These are phyloP conservation scores for Kradibia gibbosae DNA, from an alignment of 1,140 invertebrate genomes.

Conservation along the genomic window DNA sequence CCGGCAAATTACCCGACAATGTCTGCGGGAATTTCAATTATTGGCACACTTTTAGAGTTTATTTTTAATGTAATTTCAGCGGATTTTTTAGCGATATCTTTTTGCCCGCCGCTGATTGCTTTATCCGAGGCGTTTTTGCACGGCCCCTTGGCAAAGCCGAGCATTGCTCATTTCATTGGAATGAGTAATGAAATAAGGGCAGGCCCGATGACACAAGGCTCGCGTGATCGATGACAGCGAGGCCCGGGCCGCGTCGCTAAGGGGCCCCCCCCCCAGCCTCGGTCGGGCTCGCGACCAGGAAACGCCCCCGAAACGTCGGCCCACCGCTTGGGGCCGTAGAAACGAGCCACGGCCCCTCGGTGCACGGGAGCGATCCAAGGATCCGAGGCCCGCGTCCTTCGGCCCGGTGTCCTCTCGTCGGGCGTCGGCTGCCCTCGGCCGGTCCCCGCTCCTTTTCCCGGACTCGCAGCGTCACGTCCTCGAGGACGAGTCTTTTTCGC, in stretches of 20 bases:
- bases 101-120: not conserved
- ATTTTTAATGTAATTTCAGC: not conserved
- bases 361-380: not conserved
- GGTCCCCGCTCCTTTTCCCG: too few relatives aligned
- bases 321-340: not conserved
- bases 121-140: not conserved
- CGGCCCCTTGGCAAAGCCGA: not conserved
- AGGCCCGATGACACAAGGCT: conserved; percentile 5
- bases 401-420: not conserved
- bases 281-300: not conserved
- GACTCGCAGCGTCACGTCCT: too few relatives aligned
- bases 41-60: not conserved
- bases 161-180: not conserved
- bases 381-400: conserved; percentile 18
- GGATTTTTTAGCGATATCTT: not conserved
- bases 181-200: not conserved
- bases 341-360: not conserved
- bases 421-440: not conserved
- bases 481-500: too few relatives aligned
- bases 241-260: too few relatives aligned
- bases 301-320: not conserved
- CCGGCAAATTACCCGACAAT: not conserved
- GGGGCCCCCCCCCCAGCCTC: too few relatives aligned
- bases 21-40: not conserved
- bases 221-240: not conserved